Evolutionary conservation across 2,113 vertebrate species (phyloP), one percentile per base, ranked within the genome.

Genomic region (Megaceryle torquata): DNA sequence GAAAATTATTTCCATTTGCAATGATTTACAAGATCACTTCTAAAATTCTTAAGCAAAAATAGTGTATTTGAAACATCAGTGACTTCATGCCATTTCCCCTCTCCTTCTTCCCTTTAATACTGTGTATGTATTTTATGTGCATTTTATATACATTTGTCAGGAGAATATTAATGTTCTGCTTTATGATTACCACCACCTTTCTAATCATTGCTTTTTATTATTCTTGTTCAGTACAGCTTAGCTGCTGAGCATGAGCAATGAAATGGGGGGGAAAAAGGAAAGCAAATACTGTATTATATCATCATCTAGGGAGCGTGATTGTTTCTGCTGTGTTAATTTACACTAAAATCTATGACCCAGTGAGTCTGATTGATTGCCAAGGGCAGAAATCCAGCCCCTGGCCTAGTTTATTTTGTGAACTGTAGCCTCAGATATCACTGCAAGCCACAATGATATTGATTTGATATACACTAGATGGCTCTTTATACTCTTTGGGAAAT

Each of bases 331-430:
- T 98, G 98, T 98, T 98, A 98, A 98, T 98, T 98, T 98, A 98
- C 98, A 98, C 98, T 98, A 98, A 98, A 98, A 98, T 98, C 98
- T 98, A 98, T 98, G 98, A 98, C 98, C 98, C 97, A 50, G 95
- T 94, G 97, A 98, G 97, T 77, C 97, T 98, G 98, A 98, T 98
- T 98, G 98, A 98, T 98, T 97, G 98, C 98, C 97, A 96, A 98
- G 98, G 98, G 98, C 98, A 98, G 97, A 96, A 98, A 98, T 96
- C 95, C 97, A 98, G 98, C 98, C 98, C 97, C 98, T 97, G 97
- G 98, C 97, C 98, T 98, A 98, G 98, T 98, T 98, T 98, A 98
- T 98, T 98, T 98, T 97, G 98, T 98, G 98, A 98, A 98, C 98
- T 98, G 98, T 98, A 98, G 98, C 98, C 98, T 98, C 97, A 95